phyloP scores from a whole-genome alignment of 2,888 invertebrate genomes.

The Leptothorax acervorum region DNA sequence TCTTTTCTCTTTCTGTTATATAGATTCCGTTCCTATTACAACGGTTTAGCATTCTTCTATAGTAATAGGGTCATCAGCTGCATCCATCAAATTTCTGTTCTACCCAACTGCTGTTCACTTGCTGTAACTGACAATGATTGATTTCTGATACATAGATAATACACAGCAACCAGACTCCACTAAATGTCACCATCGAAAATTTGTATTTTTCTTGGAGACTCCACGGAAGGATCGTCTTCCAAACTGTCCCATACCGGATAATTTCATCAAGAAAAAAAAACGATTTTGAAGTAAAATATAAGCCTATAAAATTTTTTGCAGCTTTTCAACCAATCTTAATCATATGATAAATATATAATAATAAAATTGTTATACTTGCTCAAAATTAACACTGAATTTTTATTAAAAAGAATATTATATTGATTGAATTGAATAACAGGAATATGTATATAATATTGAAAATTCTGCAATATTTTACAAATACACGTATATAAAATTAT shows the following conservation, averaged over 20 bases:
- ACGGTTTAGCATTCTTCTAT: background rate
- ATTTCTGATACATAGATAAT: background rate
- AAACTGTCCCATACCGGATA: background rate
- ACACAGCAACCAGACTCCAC: background rate
- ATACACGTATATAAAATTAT: constrained; percentile 62
- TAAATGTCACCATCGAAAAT: background rate
- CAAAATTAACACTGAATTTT: constrained; percentile 26
- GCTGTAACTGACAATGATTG: background rate
- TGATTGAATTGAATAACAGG: constrained; percentile 36
- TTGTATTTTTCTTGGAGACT: background rate
- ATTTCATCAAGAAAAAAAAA: background rate
- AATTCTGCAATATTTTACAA: constrained; percentile 50
- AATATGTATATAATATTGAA: constrained; percentile 22
- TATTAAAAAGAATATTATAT: constrained; percentile 59
- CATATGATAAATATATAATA: background rate
- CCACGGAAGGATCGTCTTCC: background rate
- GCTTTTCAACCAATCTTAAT: background rate
- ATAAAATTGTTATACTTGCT: background rate
- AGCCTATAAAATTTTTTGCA: background rate
- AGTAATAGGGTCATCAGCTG: background rate
- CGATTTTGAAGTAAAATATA: background rate
- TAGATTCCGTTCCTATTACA: background rate
- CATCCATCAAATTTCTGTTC: background rate
- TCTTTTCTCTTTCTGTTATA: background rate
- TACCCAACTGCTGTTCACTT: background rate